Evolutionary conservation across 1,140 invertebrate species (phyloP), one percentile per base, ranked within the genome.

Genomic region (Pentalonia nigronervosa): DNA sequence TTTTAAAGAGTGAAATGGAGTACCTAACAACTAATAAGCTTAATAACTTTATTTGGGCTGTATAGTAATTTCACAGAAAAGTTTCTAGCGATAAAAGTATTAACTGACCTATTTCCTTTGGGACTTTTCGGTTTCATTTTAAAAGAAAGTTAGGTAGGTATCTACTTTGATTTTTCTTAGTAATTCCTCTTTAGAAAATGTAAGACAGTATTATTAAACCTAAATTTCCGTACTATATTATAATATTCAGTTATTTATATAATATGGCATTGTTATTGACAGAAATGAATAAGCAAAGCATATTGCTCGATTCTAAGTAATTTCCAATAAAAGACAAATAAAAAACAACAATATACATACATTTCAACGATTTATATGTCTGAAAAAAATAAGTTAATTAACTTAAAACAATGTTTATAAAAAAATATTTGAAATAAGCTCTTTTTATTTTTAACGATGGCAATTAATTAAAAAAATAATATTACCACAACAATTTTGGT

Each of bases 31-130:
- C 50, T 53, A 53, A 53, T 53, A 53, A 60, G 36, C 88, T 60
- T 60, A 90, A 90, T 90, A 45, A 45, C 36, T 60, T 20, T 60
- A 90, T 90, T 60, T 56, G 14, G 11, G 23, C n/a, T 89, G n/a
- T 76, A 89, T 56, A 90, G 11, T 41, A 6, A 56, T 90, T 90
- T 60, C 14, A 30, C 50, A 41, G 11, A 60, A 90, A 90, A 90
- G 88, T 90, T 90, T 45, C 14, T 11, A 90, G 34, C 20, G 34
- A 45, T 90, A 60, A 90, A 36, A 90, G 11, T 41, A 23, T 90
- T 60, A 36, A 47, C n/a, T 60, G 88, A 60, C 88, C 34, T 90
- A 90, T 90, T 60, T 60, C 34, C 25, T 60, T 41, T 20, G 34
- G 36, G 36, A 45, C 23, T 90, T 60, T 60, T 90, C 36, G 3